Base-by-base conservation (phyloP, 1,140 invertebrate genomes). In the Drosophila pseudoananassae region DNA sequence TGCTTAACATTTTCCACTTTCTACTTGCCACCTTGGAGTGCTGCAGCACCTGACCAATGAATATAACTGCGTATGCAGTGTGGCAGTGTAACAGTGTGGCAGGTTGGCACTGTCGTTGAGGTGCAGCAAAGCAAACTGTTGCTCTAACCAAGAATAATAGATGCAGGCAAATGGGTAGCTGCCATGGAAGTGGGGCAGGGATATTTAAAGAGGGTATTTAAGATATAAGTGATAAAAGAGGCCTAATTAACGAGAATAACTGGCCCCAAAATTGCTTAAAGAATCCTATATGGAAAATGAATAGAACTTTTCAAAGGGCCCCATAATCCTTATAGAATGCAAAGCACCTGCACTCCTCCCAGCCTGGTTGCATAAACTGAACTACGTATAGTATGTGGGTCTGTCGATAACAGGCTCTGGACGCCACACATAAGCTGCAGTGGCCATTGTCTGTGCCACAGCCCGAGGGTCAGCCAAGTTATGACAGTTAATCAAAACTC, bases 11-110 rank as follows among this genome's bases (percentile, higher is more conserved):
- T 36, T 36, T 12, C 33, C 33, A 36, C 10, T 36, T 36, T 27
- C 25, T 27, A 27, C 25, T 6, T 27, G 25, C 33, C 33, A 36
- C 33, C 31, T 6, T 27, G 25, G 31, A 31, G 31, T 10, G 12
- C 33, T 10, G 10, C 33, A 36, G 33, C 40, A 17, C 14, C 40
- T 43, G 40, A 8, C 40, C 40, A 14, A 12, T 29, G n/a, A 40
- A 40, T 58, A 71, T 77, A 51, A 64, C 55, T 27, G 53, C 46
- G 63, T 74, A 82, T 63, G 66, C 68, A 45, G 40, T 40, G 69
- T 63, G 29, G 45, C 10, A 36, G 10, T 10, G 10, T 4, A 10
- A 12, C 33, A 36, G 12, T 12, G 40, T 43, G 40, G 40, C 33
- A 36, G 12, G 4, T 14, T 43, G 40, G 40, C 40, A 17, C 14